Percentiles rank a stretch among this genome's conserved stretches.
Evolutionary conservation across 1,140 invertebrate species (phyloP).

Genomic region (Ylistrum balloti): DNA sequence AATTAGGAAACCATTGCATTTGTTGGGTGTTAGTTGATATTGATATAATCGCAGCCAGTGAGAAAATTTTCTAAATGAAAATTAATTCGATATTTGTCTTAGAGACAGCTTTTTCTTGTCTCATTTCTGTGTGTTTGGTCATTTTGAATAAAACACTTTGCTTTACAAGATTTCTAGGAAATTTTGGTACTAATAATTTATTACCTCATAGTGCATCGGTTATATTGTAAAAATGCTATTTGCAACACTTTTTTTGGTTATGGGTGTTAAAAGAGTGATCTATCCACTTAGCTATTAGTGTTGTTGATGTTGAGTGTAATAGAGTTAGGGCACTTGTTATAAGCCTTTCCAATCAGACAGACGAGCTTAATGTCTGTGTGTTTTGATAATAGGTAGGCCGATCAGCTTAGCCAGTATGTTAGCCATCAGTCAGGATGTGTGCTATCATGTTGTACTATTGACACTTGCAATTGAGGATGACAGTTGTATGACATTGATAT

Average conservation of each 20-base stretch:
- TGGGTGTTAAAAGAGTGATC: not conserved
- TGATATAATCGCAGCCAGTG: not conserved
- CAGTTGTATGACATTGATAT: not conserved
- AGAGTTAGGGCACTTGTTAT: not conserved
- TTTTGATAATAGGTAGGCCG: not conserved
- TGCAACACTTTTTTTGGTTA: not conserved
- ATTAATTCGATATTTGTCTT: not conserved
- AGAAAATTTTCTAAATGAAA: conserved; percentile 15
- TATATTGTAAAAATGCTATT: not conserved
- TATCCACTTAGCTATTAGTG: not conserved
- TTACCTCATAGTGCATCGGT: not conserved
- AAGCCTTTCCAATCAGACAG: not conserved
- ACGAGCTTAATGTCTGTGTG: not conserved
- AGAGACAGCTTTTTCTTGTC: no score
- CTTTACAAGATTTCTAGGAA: not conserved
- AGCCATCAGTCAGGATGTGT: not conserved
- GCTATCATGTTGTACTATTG: not conserved
- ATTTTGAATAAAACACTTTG: not conserved
- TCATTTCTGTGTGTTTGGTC: not conserved
- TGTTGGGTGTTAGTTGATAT: not conserved
- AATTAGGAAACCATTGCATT: not conserved
- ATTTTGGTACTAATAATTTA: not conserved
- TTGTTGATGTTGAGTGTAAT: not conserved
- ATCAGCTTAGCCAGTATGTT: not conserved
- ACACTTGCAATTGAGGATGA: conserved; percentile 21